Evolutionary conservation across 1,140 invertebrate genomes (phyloP), one percentile per base, ranked within the genome.

Genomic region (Bicyclus anynana): DNA sequence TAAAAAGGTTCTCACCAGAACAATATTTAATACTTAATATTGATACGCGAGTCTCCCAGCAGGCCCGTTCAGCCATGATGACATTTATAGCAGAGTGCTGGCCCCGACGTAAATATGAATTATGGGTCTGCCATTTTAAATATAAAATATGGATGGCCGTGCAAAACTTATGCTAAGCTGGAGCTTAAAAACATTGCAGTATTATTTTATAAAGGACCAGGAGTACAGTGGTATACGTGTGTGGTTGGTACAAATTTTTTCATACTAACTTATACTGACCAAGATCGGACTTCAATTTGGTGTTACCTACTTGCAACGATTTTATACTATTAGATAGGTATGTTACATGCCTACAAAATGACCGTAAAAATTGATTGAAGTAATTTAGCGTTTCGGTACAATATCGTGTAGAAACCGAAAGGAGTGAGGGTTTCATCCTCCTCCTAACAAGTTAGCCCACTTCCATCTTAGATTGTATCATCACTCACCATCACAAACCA

Each of bases 61-160:
- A 33, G 49, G 26, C 49, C 17, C 49, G 49, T 50, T 50, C 35
- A 50, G 48, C 48, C 26, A 6, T 16, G 33, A 51, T 37, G 49
- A 51, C 49, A 23, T 51, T 51, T 51, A 51, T 37, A 37, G 49
- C 49, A 40, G 6, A 33, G 49, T 21, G 18, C 49, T 37, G 49
- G 16, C 21, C 10, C 33, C 18, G 6, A 51, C 37, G 37, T 51
- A 51, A 51, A 51, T 51, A 51, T 51, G 49, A 38, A 51, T 51
- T 37, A 37, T 51, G 27, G n/a, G 17, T 6, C 14, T 12, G 48
- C 29, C 48, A 13, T 50, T 37, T 50, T 37, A 50, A 50, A 50
- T 35, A 26, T 35, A 50, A 50, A 37, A 29, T 50, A 50, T 35
- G 13, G 18, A 51, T n/a, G 21, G 12, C 42, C 42, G 14, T 14